phyloP scores from a whole-genome alignment of 2,113 vertebrate genomes.

The Micronycteris hirsuta region DNA sequence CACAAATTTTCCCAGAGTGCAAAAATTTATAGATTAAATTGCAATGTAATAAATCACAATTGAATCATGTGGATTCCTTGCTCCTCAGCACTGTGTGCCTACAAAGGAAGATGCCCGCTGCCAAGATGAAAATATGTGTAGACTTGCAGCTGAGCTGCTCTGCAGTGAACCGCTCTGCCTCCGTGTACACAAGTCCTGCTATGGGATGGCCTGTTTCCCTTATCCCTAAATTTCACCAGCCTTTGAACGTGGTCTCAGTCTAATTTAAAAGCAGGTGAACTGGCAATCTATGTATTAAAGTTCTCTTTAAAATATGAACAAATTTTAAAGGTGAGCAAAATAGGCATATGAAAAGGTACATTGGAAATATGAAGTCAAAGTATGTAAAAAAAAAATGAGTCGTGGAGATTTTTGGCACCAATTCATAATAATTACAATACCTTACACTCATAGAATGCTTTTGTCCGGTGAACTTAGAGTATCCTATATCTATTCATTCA shows the following conservation, averaged over 20 bases:
- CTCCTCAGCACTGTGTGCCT: neutral
- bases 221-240: neutral
- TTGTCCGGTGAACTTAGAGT: neutral
- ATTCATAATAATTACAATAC: neutral
- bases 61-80: neutral
- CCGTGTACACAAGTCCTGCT: neutral
- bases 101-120: neutral
- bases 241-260: neutral
- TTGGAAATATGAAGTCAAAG: neutral
- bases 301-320: neutral
- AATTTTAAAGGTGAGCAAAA: neutral
- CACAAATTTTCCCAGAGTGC: neutral
- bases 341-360: neutral
- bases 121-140: neutral
- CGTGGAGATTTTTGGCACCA: neutral
- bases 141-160: neutral
- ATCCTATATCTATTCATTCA: neutral
- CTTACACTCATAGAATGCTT: neutral
- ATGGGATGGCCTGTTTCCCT: neutral
- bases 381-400: neutral
- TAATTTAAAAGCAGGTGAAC: neutral
- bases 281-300: neutral
- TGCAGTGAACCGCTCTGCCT: neutral
- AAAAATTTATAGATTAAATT: neutral
- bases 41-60: neutral